Conservation (phyloP, 2,113 vertebrate species). For the Heterotilapia buettikoferi region DNA sequence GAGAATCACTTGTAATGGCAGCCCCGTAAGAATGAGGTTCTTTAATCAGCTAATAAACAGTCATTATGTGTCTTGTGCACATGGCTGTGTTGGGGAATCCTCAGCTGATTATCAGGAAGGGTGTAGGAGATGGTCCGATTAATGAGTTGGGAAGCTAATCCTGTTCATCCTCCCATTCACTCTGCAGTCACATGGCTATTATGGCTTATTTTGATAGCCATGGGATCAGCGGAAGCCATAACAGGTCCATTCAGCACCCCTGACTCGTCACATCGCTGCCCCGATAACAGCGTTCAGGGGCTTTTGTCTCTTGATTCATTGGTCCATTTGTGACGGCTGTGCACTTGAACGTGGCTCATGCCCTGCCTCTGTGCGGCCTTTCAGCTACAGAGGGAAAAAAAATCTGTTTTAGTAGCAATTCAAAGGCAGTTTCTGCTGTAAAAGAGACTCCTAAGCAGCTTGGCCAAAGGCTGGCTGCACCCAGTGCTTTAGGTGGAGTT, state of each 20-base stretch:
- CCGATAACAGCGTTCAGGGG: neutral
- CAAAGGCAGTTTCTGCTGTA: constrained; percentile 43
- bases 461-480: constrained; percentile 23
- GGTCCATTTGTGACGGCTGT: constrained; percentile 27
- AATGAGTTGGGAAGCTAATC: constrained; percentile 59
- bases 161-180: constrained; percentile 49
- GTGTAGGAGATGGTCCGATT: constrained; percentile 38
- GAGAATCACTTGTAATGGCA: neutral
- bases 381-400: neutral
- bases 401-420: constrained; percentile 19
- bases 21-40: neutral
- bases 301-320: constrained; percentile 51
- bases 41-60: neutral
- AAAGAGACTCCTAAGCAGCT: constrained; percentile 39
- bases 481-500: constrained; percentile 48
- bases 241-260: constrained; percentile 30
- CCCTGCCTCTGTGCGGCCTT: constrained; percentile 6
- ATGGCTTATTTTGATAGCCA: constrained; percentile 47
- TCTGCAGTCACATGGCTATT: constrained; percentile 50
- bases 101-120: constrained; percentile 9
- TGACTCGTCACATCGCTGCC: neutral
- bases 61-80: neutral
- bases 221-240: constrained; percentile 30
- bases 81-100: constrained; percentile 1
- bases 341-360: constrained; percentile 30